These are phyloP conservation scores for Altica lythri DNA, from an alignment of 2,888 invertebrate species.

Conservation along the genomic window DNA sequence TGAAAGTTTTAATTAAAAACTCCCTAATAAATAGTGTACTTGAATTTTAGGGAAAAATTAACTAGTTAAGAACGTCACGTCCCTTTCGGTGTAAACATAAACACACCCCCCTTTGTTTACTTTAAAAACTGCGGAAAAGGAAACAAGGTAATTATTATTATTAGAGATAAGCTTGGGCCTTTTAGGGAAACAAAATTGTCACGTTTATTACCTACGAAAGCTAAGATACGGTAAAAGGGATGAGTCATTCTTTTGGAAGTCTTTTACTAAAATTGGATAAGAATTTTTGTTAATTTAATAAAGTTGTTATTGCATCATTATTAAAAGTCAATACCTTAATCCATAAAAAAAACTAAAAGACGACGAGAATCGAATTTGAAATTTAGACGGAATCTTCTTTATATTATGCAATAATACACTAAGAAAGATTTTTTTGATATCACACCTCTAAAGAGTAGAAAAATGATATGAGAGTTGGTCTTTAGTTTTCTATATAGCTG, in stretches of 20 bases:
- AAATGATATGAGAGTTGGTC: no score
- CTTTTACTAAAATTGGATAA: no score
- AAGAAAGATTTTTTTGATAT: no score
- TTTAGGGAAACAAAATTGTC: constrained; percentile 19
- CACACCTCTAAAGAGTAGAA: no score
- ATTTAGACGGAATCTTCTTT: no score
- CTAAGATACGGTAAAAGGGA: neutral
- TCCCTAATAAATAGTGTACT: neutral
- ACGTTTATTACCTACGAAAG: constrained; percentile 3
- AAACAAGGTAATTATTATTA: constrained; percentile 28
- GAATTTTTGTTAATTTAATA: no score
- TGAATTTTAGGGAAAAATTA: constrained; percentile 6
- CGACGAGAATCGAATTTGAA: no score
- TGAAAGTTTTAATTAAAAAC: constrained; percentile 1
- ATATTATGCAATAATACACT: no score
- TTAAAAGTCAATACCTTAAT: no score
- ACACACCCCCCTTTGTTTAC: constrained; percentile 13
- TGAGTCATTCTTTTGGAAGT: neutral
- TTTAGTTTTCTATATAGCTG: no score
- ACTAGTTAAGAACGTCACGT: constrained; percentile 2
- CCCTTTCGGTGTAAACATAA: neutral
- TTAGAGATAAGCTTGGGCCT: constrained; percentile 21
- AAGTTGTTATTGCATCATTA: no score
- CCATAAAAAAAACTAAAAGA: no score
- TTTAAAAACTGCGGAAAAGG: constrained; percentile 18